Evolutionary conservation across 2,113 vertebrate genomes (phyloP).

Genomic region (Corydoras sp.): DNA sequence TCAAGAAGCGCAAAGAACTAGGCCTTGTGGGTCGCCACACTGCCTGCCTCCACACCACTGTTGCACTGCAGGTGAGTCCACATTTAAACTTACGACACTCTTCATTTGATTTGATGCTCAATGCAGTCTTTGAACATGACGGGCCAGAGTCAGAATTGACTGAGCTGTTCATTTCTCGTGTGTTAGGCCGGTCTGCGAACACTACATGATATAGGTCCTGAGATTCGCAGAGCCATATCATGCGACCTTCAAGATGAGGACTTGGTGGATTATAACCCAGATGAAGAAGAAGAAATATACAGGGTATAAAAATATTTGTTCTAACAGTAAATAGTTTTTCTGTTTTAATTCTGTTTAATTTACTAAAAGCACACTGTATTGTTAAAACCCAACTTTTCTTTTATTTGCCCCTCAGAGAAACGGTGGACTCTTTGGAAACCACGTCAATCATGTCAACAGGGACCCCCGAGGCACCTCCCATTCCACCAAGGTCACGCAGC

Average conservation of each 20-base stretch:
- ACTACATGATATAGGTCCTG: conserved; percentile 96
- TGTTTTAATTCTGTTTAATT: neutral
- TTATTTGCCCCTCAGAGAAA: conserved; percentile 77
- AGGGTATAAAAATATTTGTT: conserved; percentile 72
- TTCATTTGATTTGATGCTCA: neutral
- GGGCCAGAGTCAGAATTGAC: neutral
- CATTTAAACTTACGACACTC: neutral
- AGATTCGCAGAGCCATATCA: conserved; percentile 95
- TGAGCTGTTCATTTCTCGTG: conserved; percentile 38
- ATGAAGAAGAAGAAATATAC: conserved; percentile 89
- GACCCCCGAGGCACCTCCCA: conserved; percentile 76
- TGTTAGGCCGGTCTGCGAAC: conserved; percentile 95
- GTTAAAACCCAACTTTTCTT: neutral
- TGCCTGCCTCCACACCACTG: conserved; percentile 81
- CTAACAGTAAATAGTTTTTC: too few species aligned
- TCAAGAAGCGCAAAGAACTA: conserved; percentile 99
- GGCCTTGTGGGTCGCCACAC: conserved; percentile 87
- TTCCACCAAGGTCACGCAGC: conserved; percentile 86
- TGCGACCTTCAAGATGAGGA: conserved; percentile 97
- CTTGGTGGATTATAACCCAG: conserved; percentile 77
- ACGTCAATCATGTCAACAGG: conserved; percentile 79
- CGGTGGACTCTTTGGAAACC: conserved; percentile 89
- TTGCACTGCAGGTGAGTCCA: conserved; percentile 88
- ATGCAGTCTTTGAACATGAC: neutral
- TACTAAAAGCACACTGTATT: neutral